Evolutionary conservation across 2,113 vertebrate genomes (phyloP).

Genomic region (Spea bombifrons): DNA sequence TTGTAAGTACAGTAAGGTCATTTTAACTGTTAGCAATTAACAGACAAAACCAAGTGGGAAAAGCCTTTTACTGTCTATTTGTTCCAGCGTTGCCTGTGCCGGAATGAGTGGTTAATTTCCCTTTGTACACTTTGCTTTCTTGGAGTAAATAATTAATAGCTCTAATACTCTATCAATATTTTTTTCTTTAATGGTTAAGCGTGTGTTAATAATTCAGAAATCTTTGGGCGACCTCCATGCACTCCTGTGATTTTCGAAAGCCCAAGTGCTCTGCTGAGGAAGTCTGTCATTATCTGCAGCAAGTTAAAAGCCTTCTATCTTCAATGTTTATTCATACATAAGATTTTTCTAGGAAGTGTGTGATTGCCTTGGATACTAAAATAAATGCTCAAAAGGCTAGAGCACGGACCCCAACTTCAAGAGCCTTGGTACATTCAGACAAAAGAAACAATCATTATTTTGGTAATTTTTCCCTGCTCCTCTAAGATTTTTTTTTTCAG

Average conservation of each 20-base stretch:
- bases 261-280: conserved; percentile 65
- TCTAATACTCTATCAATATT: conserved; percentile 86
- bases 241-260: conserved; percentile 67
- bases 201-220: conserved; percentile 92
- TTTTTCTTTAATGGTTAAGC: conserved; percentile 81
- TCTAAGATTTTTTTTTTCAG: conserved; percentile 5
- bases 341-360: conserved; percentile 47
- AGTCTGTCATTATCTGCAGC: conserved; percentile 55
- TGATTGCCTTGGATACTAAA: conserved; percentile 53
- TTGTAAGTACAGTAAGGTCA: conserved; percentile 27
- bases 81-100: conserved; percentile 53
- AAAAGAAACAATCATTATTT: neutral
- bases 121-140: conserved; percentile 70
- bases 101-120: conserved; percentile 58
- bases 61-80: conserved; percentile 55
- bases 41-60: conserved; percentile 54
- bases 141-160: conserved; percentile 88
- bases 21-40: conserved; percentile 51
- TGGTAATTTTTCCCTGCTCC: neutral
- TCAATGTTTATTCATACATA: conserved; percentile 33
- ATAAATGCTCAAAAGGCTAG: conserved; percentile 55
- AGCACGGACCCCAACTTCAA: conserved; percentile 55
- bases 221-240: conserved; percentile 68
- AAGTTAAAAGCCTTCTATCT: conserved; percentile 69
- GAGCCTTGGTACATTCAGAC: conserved; percentile 25